phyloP scores from a whole-genome alignment of 2,113 vertebrate genomes.

The Protobothrops mucrosquamatus region DNA sequence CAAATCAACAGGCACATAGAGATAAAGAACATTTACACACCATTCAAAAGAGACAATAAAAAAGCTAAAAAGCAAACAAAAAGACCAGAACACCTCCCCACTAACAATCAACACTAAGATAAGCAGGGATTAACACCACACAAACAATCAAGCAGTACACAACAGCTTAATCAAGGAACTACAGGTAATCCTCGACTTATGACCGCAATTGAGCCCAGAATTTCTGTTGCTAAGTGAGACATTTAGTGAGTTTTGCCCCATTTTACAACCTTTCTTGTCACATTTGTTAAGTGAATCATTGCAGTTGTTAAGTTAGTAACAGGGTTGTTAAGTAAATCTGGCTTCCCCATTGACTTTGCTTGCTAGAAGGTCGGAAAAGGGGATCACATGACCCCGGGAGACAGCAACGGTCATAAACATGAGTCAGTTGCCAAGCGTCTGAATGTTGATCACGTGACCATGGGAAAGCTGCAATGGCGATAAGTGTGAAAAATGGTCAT shows the following conservation, averaged over 20 bases:
- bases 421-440: background rate
- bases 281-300: background rate
- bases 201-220: background rate
- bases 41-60: background rate
- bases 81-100: background rate
- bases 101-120: background rate
- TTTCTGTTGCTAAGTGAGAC: background rate
- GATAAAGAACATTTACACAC: no score
- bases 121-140: background rate
- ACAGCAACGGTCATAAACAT: background rate
- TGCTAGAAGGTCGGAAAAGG: background rate
- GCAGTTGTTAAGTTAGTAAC: background rate
- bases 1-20: no score
- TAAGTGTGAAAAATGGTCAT: background rate
- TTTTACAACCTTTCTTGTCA: background rate
- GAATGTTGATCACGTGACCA: background rate
- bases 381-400: background rate
- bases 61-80: background rate
- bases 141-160: background rate
- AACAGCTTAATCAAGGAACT: background rate
- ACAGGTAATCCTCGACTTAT: background rate
- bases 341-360: background rate
- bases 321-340: background rate
- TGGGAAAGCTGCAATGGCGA: background rate
- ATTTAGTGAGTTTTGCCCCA: background rate